phyloP scores from a whole-genome alignment of 2,888 invertebrate species.

The Brachyptera putata region DNA sequence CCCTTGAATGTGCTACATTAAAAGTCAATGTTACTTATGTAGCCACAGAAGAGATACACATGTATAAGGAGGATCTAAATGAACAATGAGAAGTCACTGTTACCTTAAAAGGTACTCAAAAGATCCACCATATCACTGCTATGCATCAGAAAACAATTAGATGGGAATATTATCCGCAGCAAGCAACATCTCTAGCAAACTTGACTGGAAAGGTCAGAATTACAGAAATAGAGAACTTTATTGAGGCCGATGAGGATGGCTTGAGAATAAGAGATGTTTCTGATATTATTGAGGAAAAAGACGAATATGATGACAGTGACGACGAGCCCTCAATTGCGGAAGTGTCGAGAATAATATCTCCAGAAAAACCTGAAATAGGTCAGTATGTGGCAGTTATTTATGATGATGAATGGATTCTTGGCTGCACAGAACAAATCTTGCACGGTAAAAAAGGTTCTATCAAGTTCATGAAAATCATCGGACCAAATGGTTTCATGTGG shows the following conservation, averaged over 20 bases:
- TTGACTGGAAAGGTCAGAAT: not conserved
- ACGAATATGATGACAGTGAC: not conserved
- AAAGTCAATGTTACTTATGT: not conserved
- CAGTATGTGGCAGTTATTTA: not conserved
- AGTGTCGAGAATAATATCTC: no score
- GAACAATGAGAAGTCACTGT: not conserved
- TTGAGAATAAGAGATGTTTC: no score
- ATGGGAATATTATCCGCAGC: not conserved
- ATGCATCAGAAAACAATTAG: not conserved
- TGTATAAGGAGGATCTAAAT: not conserved
- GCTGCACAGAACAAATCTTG: not conserved
- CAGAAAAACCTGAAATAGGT: no score
- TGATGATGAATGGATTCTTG: not conserved
- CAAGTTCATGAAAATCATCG: not conserved
- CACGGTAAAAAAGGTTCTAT: not conserved
- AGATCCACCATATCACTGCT: not conserved
- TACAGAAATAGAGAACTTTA: no score
- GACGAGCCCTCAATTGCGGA: not conserved
- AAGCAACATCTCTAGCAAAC: not conserved
- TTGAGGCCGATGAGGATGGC: not conserved
- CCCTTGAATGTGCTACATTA: not conserved
- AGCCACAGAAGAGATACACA: not conserved
- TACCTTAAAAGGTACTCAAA: not conserved
- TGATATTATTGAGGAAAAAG: no score
- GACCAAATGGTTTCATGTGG: not conserved